Evolutionary conservation across 2,888 invertebrate genomes (phyloP), one percentile per base, ranked within the genome.

Genomic region (Cosmia pyralina): DNA sequence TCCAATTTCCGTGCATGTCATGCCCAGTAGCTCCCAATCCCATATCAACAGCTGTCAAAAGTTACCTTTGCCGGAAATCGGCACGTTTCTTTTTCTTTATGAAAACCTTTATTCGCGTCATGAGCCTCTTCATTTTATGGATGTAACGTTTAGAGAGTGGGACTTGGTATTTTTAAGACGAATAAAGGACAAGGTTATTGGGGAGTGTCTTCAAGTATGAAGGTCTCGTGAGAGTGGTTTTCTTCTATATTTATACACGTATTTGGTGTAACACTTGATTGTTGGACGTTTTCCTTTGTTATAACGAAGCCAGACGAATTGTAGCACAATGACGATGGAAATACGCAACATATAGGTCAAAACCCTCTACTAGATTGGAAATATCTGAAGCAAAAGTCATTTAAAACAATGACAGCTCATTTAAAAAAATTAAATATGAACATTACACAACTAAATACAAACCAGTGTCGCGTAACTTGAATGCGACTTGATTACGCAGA

Each of bases 1-100:
- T 76, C 80, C 87, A 83, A 87, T 88, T 88, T 87, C 87, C 87
- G 81, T 77, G 74, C 59, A 77, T 78, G 82, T 79, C 85, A 75
- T 59, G 65, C 68, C 41, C 73, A 67, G 76, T 75, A 81, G 69
- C 79, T 74, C 75, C 72, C 62, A 74, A 79, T 77, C 82, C 82
- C 79, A 81, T 72, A 74, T 84, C 84, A 85, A 78, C 79, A 76
- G 73, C 77, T 84, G 85, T 85, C 83, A 81, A 70, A 79, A 79
- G 67, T 80, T 77, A 68, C 77, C 70, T 70, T 62, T 48, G 55
- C 73, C 62, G n/a, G 75, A 77, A 69, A 72, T 78, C 78, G 71
- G 77, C 73, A 69, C 71, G 76, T 83, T 79, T 74, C 72, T 74
- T 76, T 83, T 69, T 83, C 71, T 75, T 81, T 79, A 77, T 66